A percentile compares a stretch with the other conserved stretches of the same genome.
Evolutionary conservation across 1,140 invertebrate genomes (phyloP).

Genomic region (Piezodorus guildinii): DNA sequence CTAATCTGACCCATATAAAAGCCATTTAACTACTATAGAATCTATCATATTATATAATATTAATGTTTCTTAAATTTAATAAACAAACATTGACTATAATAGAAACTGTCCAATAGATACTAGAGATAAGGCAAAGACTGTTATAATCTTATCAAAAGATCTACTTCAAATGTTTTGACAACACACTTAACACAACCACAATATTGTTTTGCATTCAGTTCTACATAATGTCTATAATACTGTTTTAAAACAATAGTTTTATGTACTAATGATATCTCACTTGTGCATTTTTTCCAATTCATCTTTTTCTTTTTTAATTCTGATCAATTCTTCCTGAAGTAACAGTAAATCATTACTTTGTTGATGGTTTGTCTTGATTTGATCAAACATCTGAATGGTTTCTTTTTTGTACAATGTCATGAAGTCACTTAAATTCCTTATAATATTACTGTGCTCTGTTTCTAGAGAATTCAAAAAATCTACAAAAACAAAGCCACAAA

Average conservation of each 20-base stretch:
- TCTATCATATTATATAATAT: too few species aligned
- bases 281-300: constrained; percentile 22
- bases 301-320: constrained; percentile 13
- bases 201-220: neutral
- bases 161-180: constrained; percentile 1
- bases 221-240: too few species aligned
- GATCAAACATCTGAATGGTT: neutral
- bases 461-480: neutral
- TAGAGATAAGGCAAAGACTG: constrained; percentile 7
- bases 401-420: neutral
- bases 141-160: neutral
- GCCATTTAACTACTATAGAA: too few species aligned
- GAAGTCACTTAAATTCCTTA: neutral
- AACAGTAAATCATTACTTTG: constrained; percentile 2
- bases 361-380: neutral
- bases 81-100: too few species aligned
- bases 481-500: neutral
- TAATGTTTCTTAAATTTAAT: too few species aligned
- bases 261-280: constrained; percentile 6
- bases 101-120: too few species aligned
- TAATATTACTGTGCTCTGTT: neutral
- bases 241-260: too few species aligned
- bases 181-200: too few species aligned
- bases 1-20: too few species aligned
- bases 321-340: constrained; percentile 12